Percentiles rank a stretch among this genome's conserved stretches.
Conservation (phyloP, 1,140 invertebrate species). For the Tetramorium alpestre region DNA sequence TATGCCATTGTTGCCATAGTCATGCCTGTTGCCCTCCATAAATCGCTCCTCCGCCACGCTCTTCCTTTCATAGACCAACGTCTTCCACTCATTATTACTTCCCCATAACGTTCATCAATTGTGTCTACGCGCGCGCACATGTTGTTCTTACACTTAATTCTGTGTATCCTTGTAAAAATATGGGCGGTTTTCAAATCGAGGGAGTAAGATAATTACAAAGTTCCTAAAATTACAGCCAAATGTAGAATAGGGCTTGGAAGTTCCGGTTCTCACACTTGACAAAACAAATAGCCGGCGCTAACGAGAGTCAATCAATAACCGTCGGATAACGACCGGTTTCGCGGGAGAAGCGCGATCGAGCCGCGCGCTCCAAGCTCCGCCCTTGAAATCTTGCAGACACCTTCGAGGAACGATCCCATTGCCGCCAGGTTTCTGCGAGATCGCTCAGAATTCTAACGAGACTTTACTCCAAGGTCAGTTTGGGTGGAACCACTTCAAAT, state of each 20-base stretch:
- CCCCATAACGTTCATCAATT: conserved; percentile 34
- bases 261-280: conserved; percentile 77
- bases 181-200: neutral
- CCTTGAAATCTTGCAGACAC: conserved; percentile 76
- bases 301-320: conserved; percentile 82
- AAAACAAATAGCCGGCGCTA: conserved; percentile 75
- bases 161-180: neutral
- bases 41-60: conserved; percentile 65
- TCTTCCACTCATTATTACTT: conserved; percentile 33
- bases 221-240: neutral
- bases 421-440: conserved; percentile 39
- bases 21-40: conserved; percentile 81
- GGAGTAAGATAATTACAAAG: neutral
- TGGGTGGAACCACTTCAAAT: neutral
- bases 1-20: conserved; percentile 82
- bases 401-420: conserved; percentile 64
- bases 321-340: conserved; percentile 79
- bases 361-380: conserved; percentile 74
- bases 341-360: conserved; percentile 74
- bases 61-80: conserved; percentile 59
- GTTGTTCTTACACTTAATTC: neutral
- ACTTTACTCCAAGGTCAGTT: conserved; percentile 57
- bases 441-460: conserved; percentile 51
- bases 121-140: neutral
- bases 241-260: conserved; percentile 5